phyloP scores from a whole-genome alignment of 2,888 invertebrate species.

The Onthophagus sagittarius region DNA sequence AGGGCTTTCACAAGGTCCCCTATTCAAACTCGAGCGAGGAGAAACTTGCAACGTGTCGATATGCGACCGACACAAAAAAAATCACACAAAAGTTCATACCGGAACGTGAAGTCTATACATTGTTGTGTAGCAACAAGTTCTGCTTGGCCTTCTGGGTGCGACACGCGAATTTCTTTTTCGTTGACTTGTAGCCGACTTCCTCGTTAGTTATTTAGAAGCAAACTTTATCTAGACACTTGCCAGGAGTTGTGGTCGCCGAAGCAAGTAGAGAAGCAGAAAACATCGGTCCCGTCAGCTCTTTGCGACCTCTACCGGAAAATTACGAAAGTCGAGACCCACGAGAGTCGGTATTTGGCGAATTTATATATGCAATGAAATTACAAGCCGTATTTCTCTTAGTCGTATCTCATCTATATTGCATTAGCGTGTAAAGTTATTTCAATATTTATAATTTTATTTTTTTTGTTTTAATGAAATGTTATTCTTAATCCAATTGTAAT shows the following conservation, averaged over 20 bases:
- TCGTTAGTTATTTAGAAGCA: neutral
- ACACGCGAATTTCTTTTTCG: neutral
- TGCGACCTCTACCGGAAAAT: neutral
- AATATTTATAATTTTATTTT: neutral
- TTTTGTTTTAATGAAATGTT: too few relatives aligned
- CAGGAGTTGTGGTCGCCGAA: neutral
- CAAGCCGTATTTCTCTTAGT: neutral
- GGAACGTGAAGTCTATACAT: neutral
- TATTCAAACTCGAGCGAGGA: neutral
- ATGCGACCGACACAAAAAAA: neutral
- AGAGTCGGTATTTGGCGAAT: neutral
- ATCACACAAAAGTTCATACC: neutral
- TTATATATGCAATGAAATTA: neutral
- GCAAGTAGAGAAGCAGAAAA: neutral
- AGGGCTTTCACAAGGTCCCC: neutral
- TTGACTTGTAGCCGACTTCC: neutral
- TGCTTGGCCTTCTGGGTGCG: neutral
- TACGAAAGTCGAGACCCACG: neutral
- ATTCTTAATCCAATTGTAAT: too few relatives aligned
- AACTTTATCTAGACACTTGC: neutral
- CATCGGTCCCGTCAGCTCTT: neutral
- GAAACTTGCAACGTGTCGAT: neutral
- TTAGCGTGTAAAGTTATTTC: neutral
- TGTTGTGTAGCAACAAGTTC: neutral
- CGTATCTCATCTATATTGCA: neutral